Evolutionary conservation across 2,797 vertebrate genomes (phyloP).

Genomic region (Malacoctenus gilli): DNA sequence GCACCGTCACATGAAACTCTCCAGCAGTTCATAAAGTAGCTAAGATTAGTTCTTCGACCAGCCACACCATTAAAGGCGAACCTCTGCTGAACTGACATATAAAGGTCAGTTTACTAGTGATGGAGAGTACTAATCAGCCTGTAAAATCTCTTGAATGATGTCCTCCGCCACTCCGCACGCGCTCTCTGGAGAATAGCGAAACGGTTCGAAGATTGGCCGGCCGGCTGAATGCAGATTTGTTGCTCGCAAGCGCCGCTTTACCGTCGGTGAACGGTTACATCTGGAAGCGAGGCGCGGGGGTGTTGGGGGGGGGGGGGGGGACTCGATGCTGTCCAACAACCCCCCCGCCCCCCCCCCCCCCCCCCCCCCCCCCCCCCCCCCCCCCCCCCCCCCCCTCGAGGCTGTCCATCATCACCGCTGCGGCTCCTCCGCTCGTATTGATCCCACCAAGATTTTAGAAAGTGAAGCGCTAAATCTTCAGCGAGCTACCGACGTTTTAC

Average conservation of each 20-base stretch:
- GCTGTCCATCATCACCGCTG: too few relatives aligned
- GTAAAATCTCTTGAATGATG: conserved; percentile 13
- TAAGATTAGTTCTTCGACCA: conserved; percentile 6
- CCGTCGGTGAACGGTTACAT: background rate
- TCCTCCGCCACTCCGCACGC: conserved; percentile 3
- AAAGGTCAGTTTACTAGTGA: conserved; percentile 41
- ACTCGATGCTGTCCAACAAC: too few relatives aligned
- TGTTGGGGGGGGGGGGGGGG: too few relatives aligned
- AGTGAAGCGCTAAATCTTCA: too few relatives aligned
- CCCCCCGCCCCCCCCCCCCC: too few relatives aligned
- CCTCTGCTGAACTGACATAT: conserved; percentile 24
- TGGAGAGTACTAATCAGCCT: conserved; percentile 31
- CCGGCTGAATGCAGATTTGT: background rate
- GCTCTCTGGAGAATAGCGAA: conserved; percentile 11
- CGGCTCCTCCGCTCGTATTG: too few relatives aligned
- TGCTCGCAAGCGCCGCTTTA: background rate
- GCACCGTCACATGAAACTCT: background rate
- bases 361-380: too few relatives aligned
- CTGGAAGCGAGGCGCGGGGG: background rate
- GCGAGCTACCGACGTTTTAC: too few relatives aligned
- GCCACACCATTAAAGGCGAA: conserved; percentile 22
- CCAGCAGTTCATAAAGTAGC: conserved; percentile 15
- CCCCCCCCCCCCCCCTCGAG: too few relatives aligned
- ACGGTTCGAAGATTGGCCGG: background rate
- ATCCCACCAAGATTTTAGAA: too few relatives aligned